Evolutionary conservation across 2,113 vertebrate genomes (phyloP).

Genomic region (Sylvietta virens): DNA sequence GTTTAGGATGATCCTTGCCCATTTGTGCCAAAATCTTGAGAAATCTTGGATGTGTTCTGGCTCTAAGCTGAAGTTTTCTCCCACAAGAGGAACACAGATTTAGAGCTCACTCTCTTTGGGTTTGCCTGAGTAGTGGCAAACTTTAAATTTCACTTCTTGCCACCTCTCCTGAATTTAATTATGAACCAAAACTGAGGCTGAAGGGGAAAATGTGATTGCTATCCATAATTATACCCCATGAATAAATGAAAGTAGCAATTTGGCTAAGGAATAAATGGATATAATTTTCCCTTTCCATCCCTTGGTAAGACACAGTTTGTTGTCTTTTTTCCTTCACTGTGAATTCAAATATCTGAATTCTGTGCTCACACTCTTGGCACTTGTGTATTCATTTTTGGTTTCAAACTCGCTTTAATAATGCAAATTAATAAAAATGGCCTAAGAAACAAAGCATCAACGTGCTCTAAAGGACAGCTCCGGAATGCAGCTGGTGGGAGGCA

Average conservation of each 20-base stretch:
- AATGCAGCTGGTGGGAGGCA: background rate
- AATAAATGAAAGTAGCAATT: background rate
- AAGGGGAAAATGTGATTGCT: background rate
- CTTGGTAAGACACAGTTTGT: background rate
- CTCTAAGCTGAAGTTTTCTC: background rate
- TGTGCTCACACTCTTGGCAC: background rate
- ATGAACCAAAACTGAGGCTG: background rate
- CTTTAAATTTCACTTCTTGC: background rate
- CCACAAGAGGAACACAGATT: background rate
- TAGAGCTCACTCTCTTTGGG: background rate
- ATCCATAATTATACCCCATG: background rate
- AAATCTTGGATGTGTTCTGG: background rate
- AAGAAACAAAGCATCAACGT: rapidly evolving
- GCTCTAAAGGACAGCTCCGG: background rate
- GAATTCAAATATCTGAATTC: background rate
- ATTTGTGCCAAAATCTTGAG: background rate
- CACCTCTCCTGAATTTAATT: background rate
- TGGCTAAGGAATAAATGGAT: background rate
- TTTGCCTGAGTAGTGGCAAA: background rate
- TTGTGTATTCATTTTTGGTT: background rate
- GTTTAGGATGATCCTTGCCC: background rate
- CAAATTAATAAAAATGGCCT: background rate
- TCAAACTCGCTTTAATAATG: background rate
- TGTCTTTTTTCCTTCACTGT: background rate
- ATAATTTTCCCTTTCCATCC: background rate